Conservation (phyloP, 1,140 invertebrate genomes). For the Wiebesia pumilae region DNA sequence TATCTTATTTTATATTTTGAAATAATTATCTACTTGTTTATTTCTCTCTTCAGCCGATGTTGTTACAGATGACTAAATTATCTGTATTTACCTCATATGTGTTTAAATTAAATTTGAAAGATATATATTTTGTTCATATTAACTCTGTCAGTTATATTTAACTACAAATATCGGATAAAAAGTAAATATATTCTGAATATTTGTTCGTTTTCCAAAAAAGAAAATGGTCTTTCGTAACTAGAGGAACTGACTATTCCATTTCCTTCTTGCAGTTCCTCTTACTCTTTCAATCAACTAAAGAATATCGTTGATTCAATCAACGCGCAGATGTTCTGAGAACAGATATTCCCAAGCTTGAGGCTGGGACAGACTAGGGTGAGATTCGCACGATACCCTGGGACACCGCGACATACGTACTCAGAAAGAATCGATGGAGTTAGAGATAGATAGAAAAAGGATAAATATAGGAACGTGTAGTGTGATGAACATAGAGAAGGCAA, state of each 20-base stretch:
- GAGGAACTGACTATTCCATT: not conserved
- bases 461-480: not conserved
- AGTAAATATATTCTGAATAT: not conserved
- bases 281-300: constrained; percentile 67
- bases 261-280: constrained; percentile 62
- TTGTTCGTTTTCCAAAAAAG: constrained; percentile 10
- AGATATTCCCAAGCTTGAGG: constrained; percentile 72
- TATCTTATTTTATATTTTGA: too few species aligned
- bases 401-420: constrained; percentile 21
- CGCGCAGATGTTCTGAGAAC: constrained; percentile 75
- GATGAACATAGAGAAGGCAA: constrained; percentile 34
- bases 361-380: constrained; percentile 40
- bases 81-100: too few species aligned
- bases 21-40: too few species aligned
- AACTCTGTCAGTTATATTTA: too few species aligned
- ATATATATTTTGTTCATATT: not conserved
- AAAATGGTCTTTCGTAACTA: constrained; percentile 62
- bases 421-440: constrained; percentile 50
- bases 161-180: too few species aligned
- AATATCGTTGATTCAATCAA: constrained; percentile 76
- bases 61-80: too few species aligned
- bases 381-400: constrained; percentile 38
- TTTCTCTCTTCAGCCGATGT: too few species aligned
- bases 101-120: too few species aligned
- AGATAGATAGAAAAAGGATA: constrained; percentile 55